Conservation (phyloP, 1,140 invertebrate genomes). For the Tachypleus tridentatus region DNA sequence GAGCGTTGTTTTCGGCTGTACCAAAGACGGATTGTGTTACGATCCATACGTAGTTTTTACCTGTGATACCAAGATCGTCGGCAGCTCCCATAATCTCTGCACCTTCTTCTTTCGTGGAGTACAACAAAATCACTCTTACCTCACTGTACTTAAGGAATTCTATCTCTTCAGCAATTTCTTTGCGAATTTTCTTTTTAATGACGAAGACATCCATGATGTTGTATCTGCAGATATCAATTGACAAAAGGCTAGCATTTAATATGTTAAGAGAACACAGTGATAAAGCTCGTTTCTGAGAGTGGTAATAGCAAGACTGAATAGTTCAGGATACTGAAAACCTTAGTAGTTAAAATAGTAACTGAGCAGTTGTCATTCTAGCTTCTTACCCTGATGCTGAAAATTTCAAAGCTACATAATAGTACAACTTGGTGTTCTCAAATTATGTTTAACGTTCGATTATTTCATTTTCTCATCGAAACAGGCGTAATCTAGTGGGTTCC, state of each 20-base stretch:
- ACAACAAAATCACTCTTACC: constrained; percentile 83
- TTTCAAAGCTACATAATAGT: too few species aligned
- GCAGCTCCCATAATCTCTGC: constrained; percentile 67
- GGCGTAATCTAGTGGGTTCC: too few species aligned
- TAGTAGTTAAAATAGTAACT: too few species aligned
- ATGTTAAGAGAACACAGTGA: neutral
- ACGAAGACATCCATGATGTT: constrained; percentile 18
- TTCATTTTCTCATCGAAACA: too few species aligned
- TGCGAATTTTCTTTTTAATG: constrained; percentile 2
- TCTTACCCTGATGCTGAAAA: too few species aligned
- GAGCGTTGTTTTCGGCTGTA: constrained; percentile 40
- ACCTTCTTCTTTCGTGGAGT: constrained; percentile 76
- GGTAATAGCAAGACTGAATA: too few species aligned
- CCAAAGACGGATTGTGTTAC: constrained; percentile 87
- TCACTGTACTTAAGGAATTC: constrained; percentile 70
- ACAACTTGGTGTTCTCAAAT: too few species aligned
- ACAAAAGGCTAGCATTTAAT: neutral
- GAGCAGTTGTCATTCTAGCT: too few species aligned
- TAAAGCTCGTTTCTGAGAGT: neutral
- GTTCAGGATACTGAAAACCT: too few species aligned
- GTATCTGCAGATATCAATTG: constrained; percentile 8
- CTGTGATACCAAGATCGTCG: constrained; percentile 69
- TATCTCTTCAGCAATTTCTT: constrained; percentile 12
- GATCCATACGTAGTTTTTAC: constrained; percentile 92
- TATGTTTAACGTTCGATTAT: too few species aligned